Evolutionary conservation across 2,888 invertebrate species (phyloP).

Genomic region (Synergus japonicus): DNA sequence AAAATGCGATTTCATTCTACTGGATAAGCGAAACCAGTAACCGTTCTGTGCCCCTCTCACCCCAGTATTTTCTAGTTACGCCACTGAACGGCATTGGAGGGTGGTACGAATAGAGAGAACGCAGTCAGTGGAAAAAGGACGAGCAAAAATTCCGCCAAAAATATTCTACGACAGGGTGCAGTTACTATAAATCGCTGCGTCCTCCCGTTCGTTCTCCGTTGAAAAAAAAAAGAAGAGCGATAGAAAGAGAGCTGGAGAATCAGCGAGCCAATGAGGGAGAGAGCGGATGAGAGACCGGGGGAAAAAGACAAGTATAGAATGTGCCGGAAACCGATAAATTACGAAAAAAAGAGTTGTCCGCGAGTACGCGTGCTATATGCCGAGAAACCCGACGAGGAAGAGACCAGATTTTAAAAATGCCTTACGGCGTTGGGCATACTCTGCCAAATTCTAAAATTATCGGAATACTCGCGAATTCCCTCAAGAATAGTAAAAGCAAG

Average conservation of each 20-base stretch:
- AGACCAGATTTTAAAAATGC: slow-evolving; percentile 58
- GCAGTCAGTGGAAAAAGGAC: slow-evolving; percentile 56
- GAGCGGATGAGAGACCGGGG: slow-evolving; percentile 50
- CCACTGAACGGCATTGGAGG: slow-evolving; percentile 44
- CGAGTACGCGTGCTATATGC: slow-evolving; percentile 27
- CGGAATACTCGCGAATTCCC: slow-evolving; percentile 49
- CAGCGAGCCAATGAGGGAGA: slow-evolving; percentile 49
- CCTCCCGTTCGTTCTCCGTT: slow-evolving; percentile 53
- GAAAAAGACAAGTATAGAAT: slow-evolving; percentile 36
- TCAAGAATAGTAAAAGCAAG: background rate
- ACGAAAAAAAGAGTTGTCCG: slow-evolving; percentile 46
- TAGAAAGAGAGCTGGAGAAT: slow-evolving; percentile 48
- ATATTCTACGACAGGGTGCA: slow-evolving; percentile 70
- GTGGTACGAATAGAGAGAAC: slow-evolving; percentile 54
- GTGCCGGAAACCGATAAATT: slow-evolving; percentile 22
- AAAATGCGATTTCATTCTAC: slow-evolving; percentile 22
- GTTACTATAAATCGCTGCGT: slow-evolving; percentile 71
- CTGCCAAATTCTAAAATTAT: slow-evolving; percentile 47
- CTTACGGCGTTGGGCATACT: slow-evolving; percentile 52
- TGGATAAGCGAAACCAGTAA: slow-evolving; percentile 22
- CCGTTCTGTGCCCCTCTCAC: background rate
- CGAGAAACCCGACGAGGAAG: slow-evolving; percentile 58
- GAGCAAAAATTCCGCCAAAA: slow-evolving; percentile 69
- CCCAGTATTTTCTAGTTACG: background rate
- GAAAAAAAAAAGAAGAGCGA: slow-evolving; percentile 45